Evolutionary conservation across 2,113 vertebrate genomes (phyloP), one percentile per base, ranked within the genome.

Genomic region (Lagenorhynchus albirostris): DNA sequence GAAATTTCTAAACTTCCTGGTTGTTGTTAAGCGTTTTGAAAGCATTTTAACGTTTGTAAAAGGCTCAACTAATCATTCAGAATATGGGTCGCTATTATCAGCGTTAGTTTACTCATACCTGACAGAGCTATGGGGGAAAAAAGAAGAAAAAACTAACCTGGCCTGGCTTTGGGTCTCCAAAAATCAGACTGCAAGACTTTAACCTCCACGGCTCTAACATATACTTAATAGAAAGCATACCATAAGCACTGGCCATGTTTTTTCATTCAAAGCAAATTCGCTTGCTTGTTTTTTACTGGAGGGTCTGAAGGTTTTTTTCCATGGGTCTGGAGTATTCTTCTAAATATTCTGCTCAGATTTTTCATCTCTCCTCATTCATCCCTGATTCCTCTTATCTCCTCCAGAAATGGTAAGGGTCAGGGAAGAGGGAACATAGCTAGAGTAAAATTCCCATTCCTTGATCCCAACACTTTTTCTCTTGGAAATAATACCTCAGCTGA

Each of bases 1-100:
- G 36, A 95, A 80, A 20, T 77, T 93, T 94, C 8, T 87, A 47
- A 91, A 87, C 53, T 70, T 93, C 31, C 26, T 53, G 65, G 44
- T 76, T 97, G 60, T 85, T 96, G 23, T 88, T 47, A 96, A 89
- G 53, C 0, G 33, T 96, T 81, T 92, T 82, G 10, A 96, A 89
- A 95, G 44, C 25, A 81, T 65, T 92, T 89, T 89, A 81, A 81
- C 14, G 26, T 84, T 93, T 91, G 8, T 89, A 53, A 96, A 91
- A 89, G 84, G 17, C 47, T 84, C 38, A 81, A 17, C 9, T n/a
- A 74, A 31, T 71, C 38, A 25, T 94, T 89, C 8, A 88, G 25
- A 95, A 55, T 15, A 20, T 97, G 31, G 31, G 15, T 87, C 74
- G 12, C 33, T 82, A 74, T 82, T 82, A 91, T 81, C 31, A 96